Percentiles rank a stretch among this genome's conserved stretches.
Conservation (phyloP, 2,113 vertebrate genomes). For the Anguilla japonica region DNA sequence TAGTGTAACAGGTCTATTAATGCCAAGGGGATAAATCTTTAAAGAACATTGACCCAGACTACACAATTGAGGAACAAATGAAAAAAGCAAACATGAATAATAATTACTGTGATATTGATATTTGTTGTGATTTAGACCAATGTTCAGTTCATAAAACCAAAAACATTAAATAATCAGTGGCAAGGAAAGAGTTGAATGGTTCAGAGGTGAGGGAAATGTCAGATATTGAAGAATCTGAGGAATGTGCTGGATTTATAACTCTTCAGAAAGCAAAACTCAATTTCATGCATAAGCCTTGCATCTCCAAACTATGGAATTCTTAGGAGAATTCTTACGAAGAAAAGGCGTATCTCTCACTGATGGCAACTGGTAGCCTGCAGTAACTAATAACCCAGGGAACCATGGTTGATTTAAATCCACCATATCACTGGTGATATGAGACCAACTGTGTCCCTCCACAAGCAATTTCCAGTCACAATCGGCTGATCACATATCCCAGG, state of each 20-base stretch:
- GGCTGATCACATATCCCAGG: too few species aligned
- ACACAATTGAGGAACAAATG: not conserved
- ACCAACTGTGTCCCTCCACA: too few species aligned
- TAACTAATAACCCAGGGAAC: too few species aligned
- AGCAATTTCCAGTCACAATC: too few species aligned
- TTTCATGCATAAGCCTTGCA: too few species aligned
- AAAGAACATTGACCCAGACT: not conserved
- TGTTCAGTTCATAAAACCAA: not conserved
- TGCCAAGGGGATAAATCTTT: not conserved
- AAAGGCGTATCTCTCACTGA: too few species aligned
- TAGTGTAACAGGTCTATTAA: not conserved
- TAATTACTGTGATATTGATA: not conserved
- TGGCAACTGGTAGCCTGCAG: too few species aligned
- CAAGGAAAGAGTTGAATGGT: not conserved
- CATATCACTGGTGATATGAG: too few species aligned
- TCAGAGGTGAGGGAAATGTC: not conserved
- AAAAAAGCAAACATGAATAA: not conserved
- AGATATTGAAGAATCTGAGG: not conserved
- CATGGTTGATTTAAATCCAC: too few species aligned
- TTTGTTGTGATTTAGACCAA: not conserved
- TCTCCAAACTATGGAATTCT: too few species aligned
- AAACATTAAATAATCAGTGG: not conserved
- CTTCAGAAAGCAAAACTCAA: not conserved
- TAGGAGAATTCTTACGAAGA: too few species aligned
- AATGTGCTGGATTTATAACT: not conserved